These are phyloP conservation scores for Baccha elongata DNA, from an alignment of 2,888 invertebrate species.

Conservation along the genomic window DNA sequence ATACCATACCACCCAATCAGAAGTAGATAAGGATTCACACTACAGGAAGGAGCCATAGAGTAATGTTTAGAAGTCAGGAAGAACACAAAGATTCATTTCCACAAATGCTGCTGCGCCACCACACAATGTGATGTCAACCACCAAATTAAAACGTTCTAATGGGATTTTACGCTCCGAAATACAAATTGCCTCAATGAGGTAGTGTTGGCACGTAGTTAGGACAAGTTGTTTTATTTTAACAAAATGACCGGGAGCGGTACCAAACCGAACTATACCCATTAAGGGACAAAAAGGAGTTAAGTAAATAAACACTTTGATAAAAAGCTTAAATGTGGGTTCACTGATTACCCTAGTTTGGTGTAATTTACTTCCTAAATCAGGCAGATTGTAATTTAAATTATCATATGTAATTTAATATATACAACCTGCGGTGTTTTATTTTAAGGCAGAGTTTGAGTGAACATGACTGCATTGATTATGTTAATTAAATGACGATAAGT, in stretches of 20 bases:
- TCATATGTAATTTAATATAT: constrained; percentile 25
- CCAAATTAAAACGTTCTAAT: constrained; percentile 63
- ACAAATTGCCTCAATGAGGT: constrained; percentile 47
- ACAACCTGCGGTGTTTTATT: no score
- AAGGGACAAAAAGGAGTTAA: constrained; percentile 39
- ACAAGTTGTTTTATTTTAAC: constrained; percentile 52
- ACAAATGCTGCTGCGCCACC: constrained; percentile 47
- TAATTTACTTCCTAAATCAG: constrained; percentile 13
- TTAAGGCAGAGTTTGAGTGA: neutral
- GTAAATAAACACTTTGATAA: constrained; percentile 39
- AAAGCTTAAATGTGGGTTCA: constrained; percentile 30
- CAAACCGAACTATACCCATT: no score
- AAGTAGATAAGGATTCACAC: constrained; percentile 14
- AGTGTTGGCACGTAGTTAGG: constrained; percentile 34
- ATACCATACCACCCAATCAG: neutral
- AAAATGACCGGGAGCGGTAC: constrained; percentile 23
- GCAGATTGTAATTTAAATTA: constrained; percentile 20
- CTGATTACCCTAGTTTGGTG: constrained; percentile 17
- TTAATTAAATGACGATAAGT: no score
- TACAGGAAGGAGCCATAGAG: neutral
- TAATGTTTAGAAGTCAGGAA: constrained; percentile 19
- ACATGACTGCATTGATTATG: no score
- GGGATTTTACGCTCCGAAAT: constrained; percentile 56
- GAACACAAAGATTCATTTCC: constrained; percentile 41
- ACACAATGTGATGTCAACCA: constrained; percentile 59